Evolutionary conservation across 2,113 vertebrate genomes (phyloP).

Genomic region (Ibidorhyncha struthersii): DNA sequence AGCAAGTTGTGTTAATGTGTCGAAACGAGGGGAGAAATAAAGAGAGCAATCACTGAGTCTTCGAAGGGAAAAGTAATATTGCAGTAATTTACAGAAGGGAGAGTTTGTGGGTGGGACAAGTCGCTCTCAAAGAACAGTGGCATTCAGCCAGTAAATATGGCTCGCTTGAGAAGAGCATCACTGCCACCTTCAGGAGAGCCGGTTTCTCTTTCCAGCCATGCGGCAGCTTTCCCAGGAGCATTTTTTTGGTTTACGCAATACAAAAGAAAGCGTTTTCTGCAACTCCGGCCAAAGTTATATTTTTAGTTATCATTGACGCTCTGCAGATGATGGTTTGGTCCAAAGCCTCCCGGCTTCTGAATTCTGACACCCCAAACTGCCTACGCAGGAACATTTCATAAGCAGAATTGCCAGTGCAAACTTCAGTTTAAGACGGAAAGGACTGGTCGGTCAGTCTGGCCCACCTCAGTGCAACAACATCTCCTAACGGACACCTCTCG

Average conservation of each 20-base stretch:
- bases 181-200: slow-evolving; percentile 61
- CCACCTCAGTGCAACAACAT: not conserved
- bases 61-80: slow-evolving; percentile 59
- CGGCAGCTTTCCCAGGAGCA: not conserved
- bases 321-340: not conserved
- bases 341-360: not conserved
- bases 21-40: slow-evolving; percentile 43
- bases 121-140: not conserved
- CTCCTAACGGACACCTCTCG: not conserved
- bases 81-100: slow-evolving; percentile 51
- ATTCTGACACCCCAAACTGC: not conserved
- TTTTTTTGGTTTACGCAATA: not conserved
- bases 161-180: slow-evolving; percentile 16
- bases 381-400: not conserved
- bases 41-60: slow-evolving; percentile 42
- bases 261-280: not conserved
- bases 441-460: not conserved
- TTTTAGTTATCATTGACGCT: not conserved
- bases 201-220: not conserved
- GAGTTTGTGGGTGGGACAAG: slow-evolving; percentile 27
- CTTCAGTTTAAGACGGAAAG: not conserved
- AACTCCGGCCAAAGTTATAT: not conserved
- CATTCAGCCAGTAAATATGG: not conserved
- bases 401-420: not conserved
- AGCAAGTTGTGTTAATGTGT: slow-evolving; percentile 41